Base-by-base conservation (phyloP, 2,113 vertebrate genomes). In the Larimichthys polyactis region DNA sequence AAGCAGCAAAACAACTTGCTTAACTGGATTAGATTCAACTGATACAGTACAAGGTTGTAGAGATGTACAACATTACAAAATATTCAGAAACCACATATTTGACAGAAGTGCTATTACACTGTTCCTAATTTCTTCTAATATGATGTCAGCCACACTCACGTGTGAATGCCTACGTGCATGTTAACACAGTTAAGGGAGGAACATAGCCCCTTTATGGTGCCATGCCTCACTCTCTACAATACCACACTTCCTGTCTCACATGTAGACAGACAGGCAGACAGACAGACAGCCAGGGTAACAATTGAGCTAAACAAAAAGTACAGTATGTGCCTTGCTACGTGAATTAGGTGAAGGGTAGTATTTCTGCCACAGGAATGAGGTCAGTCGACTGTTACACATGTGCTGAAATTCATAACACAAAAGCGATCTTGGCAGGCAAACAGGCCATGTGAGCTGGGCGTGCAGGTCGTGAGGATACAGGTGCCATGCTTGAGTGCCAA, bases 1-100 rank as follows among this genome's bases (percentile, higher is more conserved):
- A 60, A 76, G 66, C 80, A 85, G 72, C 62, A 87, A 89, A 86
- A 84, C 69, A 76, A 81, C 80, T 55, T 90, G 68, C 87, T 89
- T 75, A 75, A 82, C 52, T 87, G 71, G 44, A 86, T 83, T 69
- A 57, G 49, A 87, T 81, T 49, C 32, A 83, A 70, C 27, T 49
- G 57, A 83, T 73, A 63, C 51, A 11, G 65, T 22, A 20, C 22
- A 29, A 32, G 22, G 29, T 32, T 72, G 67, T 57, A 24, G 63
- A 44, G 48, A 48, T 40, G 43, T 67, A 62, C 58, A 74, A 20
- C 24, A 51, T 44, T 65, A 24, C 55, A 87, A 48, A 73, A 83
- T 48, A 82, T 85, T 78, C 70, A 71, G 54, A 48, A 70, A 20
- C 43, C 59, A 32, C 62, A 40, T 27, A 63, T 64, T 44, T 63